Conservation (phyloP, 2,888 invertebrate genomes). For the Thecocarcelia acutangulata region DNA sequence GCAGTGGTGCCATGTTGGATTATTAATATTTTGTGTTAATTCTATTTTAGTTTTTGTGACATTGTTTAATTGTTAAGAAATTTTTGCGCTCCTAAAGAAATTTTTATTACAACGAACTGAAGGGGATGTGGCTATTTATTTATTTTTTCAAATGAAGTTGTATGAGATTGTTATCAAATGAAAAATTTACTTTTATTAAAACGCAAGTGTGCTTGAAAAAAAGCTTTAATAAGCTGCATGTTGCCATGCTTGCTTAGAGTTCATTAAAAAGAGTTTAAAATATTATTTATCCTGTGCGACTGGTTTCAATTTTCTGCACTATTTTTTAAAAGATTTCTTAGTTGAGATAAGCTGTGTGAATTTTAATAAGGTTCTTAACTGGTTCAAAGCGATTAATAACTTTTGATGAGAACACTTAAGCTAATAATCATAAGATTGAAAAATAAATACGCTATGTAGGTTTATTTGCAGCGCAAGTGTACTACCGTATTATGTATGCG, state of each 20-base stretch:
- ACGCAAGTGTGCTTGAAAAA: constrained; percentile 1
- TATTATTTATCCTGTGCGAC: background rate
- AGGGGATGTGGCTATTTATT: constrained; percentile 13
- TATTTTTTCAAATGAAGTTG: constrained; percentile 50
- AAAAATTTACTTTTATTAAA: constrained; percentile 52
- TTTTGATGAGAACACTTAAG: constrained; percentile 36
- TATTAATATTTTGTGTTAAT: constrained; percentile 73
- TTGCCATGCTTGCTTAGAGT: background rate
- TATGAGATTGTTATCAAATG: constrained; percentile 63
- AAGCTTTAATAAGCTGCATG: background rate
- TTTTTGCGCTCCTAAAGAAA: constrained; percentile 37
- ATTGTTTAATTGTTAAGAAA: constrained; percentile 68
- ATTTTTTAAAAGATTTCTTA: constrained; percentile 49
- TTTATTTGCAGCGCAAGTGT: background rate
- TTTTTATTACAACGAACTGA: constrained; percentile 38
- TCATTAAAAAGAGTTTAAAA: background rate
- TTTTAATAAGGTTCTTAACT: constrained; percentile 29
- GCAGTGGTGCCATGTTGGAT: constrained; percentile 67
- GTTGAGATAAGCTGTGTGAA: constrained; percentile 19
- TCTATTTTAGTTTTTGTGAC: constrained; percentile 72
- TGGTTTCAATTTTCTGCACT: background rate
- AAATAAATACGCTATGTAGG: background rate
- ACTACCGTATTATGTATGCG: background rate
- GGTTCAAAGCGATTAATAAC: constrained; percentile 49
- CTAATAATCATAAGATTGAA: background rate